Percentiles rank a stretch among this genome's conserved stretches.
Conservation (phyloP, 2,113 vertebrate species). For the Ancistrus triradiatus region DNA sequence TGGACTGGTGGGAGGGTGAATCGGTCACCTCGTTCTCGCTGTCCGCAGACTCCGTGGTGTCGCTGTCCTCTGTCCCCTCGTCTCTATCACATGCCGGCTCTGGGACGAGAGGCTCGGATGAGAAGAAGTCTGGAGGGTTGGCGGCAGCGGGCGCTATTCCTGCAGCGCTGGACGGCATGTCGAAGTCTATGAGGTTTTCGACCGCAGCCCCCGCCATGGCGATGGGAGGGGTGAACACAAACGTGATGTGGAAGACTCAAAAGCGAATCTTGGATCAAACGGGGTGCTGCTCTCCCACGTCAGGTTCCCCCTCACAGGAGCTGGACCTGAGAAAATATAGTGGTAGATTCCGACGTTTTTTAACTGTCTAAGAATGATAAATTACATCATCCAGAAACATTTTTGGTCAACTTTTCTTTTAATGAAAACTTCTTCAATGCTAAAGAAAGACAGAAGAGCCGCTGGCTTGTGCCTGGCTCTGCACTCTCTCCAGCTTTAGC, state of each 20-base stretch:
- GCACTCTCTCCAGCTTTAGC: no score
- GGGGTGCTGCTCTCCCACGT: neutral
- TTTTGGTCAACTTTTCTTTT: no score
- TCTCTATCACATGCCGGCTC: slow-evolving; percentile 40
- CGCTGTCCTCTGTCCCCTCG: slow-evolving; percentile 69
- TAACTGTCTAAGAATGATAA: no score
- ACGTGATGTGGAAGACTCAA: no score
- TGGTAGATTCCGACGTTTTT: no score
- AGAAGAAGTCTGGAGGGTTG: slow-evolving; percentile 52
- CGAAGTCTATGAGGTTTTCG: slow-evolving; percentile 83
- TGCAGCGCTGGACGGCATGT: slow-evolving; percentile 48
- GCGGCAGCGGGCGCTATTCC: slow-evolving; percentile 45
- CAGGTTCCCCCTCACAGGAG: slow-evolving; percentile 19
- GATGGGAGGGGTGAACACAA: slow-evolving; percentile 3
- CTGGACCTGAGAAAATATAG: slow-evolving; percentile 43
- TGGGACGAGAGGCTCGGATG: slow-evolving; percentile 41
- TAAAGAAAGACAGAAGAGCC: no score
- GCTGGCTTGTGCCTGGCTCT: no score
- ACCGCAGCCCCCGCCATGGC: slow-evolving; percentile 79
- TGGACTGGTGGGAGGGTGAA: slow-evolving; percentile 65
- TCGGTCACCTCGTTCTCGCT: slow-evolving; percentile 83
- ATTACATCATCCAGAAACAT: no score
- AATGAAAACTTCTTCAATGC: no score
- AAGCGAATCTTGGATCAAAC: neutral
- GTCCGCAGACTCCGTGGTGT: slow-evolving; percentile 89